Percentiles rank a stretch among this genome's conserved stretches.
Evolutionary conservation across 2,888 invertebrate species (phyloP).

Genomic region (Coleophora flavipennella): DNA sequence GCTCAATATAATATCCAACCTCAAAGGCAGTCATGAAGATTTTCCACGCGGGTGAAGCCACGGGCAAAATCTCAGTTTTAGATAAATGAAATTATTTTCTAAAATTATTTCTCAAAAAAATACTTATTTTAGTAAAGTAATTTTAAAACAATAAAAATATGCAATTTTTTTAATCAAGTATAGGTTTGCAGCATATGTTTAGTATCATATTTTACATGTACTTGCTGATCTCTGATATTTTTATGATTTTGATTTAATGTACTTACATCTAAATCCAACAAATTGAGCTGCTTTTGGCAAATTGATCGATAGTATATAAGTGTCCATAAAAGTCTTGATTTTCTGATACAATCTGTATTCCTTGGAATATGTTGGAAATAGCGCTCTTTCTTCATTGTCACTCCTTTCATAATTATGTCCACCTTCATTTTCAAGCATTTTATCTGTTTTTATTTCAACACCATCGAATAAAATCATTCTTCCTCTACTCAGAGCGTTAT

Average conservation of each 20-base stretch:
- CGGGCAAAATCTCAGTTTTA: too few species aligned
- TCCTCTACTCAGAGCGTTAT: conserved; percentile 69
- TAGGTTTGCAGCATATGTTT: too few species aligned
- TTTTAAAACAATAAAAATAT: too few species aligned
- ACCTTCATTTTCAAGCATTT: conserved; percentile 10
- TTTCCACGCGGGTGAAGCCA: too few species aligned
- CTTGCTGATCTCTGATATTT: too few species aligned
- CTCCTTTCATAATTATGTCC: conserved; percentile 7
- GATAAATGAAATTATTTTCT: too few species aligned
- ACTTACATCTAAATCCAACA: conserved; percentile 76
- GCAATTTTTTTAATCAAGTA: too few species aligned
- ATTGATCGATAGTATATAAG: conserved; percentile 76
- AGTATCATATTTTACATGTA: too few species aligned
- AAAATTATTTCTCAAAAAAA: too few species aligned
- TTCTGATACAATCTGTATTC: conserved; percentile 72
- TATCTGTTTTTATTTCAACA: conserved; percentile 55
- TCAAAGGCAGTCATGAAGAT: too few species aligned
- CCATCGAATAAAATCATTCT: conserved; percentile 73
- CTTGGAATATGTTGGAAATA: conserved; percentile 54
- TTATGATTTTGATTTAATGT: conserved; percentile 10
- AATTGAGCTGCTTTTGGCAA: conserved; percentile 77
- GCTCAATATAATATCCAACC: too few species aligned
- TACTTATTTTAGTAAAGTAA: too few species aligned
- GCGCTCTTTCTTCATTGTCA: conserved; percentile 37
- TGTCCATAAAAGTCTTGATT: conserved; percentile 71